Percentiles rank a stretch among this genome's conserved stretches.
Conservation (phyloP, 2,888 invertebrate genomes). For the Drosophila koepferae region DNA sequence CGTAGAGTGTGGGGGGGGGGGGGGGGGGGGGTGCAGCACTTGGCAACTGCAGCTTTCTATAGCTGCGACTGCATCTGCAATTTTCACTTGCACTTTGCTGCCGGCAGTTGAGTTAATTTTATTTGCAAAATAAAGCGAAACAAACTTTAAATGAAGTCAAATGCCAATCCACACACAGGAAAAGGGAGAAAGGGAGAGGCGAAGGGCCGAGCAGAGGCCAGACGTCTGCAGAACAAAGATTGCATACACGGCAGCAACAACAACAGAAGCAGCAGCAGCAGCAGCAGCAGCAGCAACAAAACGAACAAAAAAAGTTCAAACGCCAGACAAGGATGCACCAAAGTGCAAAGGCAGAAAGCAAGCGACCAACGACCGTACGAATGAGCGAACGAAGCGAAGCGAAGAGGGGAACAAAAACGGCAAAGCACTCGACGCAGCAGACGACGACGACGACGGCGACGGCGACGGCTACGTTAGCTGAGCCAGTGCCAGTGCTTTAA, state of each 20-base stretch:
- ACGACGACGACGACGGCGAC: constrained; percentile 45
- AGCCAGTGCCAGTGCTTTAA: constrained; percentile 57
- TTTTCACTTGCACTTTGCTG: constrained; percentile 76
- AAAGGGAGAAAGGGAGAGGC: background rate
- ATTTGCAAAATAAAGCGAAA: constrained; percentile 81
- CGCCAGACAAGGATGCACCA: constrained; percentile 81
- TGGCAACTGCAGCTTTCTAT: constrained; percentile 63
- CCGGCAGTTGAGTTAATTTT: constrained; percentile 76
- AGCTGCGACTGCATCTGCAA: constrained; percentile 53
- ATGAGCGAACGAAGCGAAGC: constrained; percentile 6
- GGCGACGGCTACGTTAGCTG: constrained; percentile 29
- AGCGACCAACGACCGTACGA: constrained; percentile 49
- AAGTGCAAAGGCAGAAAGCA: constrained; percentile 79
- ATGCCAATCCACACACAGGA: constrained; percentile 71
- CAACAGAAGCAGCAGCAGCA: constrained; percentile 36
- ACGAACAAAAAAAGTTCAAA: constrained; percentile 76
- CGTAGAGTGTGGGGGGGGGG: background rate
- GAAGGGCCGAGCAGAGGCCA: constrained; percentile 49
- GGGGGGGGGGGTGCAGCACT: constrained; percentile 35
- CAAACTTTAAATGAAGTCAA: constrained; percentile 81
- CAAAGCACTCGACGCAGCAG: constrained; percentile 67
- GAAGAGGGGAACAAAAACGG: constrained; percentile 30
- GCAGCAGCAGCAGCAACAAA: constrained; percentile 42
- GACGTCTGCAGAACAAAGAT: constrained; percentile 82
- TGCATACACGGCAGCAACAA: constrained; percentile 61